phyloP scores from a whole-genome alignment of 2,888 invertebrate genomes.

The Charanyca ferruginea region DNA sequence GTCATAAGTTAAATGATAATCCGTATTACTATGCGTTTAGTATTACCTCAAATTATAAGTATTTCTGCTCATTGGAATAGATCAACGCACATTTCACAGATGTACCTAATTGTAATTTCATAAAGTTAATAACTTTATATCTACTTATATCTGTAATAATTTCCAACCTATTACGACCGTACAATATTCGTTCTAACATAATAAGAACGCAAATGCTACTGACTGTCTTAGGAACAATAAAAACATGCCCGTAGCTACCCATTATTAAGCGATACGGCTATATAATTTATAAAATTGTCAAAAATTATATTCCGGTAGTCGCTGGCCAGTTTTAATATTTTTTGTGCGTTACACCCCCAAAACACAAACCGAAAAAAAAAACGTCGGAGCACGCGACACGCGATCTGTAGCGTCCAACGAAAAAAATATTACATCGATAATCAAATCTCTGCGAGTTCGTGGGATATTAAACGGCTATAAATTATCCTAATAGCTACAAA shows the following conservation, averaged over 20 bases:
- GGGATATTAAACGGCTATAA: constrained; percentile 89
- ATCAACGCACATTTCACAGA: not conserved
- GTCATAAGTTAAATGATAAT: not conserved
- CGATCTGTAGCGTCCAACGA: constrained; percentile 79
- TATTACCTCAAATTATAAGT: not conserved
- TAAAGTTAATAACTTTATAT: not conserved
- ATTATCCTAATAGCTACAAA: constrained; percentile 89
- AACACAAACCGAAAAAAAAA: constrained; percentile 84
- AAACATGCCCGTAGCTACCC: constrained; percentile 79
- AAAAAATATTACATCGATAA: constrained; percentile 87
- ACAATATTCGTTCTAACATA: constrained; percentile 46
- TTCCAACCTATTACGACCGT: constrained; percentile 11
- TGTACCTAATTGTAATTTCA: constrained; percentile 3
- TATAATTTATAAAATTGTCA: constrained; percentile 90
- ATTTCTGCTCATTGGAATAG: not conserved
- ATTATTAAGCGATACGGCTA: constrained; percentile 83
- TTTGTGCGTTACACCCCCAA: constrained; percentile 85
- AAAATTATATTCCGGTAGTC: constrained; percentile 91
- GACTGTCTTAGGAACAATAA: constrained; percentile 60
- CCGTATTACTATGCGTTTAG: not conserved
- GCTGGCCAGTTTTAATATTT: constrained; percentile 86
- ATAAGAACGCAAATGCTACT: constrained; percentile 56
- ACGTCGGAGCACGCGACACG: constrained; percentile 89
- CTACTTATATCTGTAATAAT: not conserved
- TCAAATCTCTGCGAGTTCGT: constrained; percentile 85